A percentile compares a stretch with the other conserved stretches of the same genome.
phyloP scores from a whole-genome alignment of 1,140 invertebrate genomes.

The Drosophila pandora region DNA sequence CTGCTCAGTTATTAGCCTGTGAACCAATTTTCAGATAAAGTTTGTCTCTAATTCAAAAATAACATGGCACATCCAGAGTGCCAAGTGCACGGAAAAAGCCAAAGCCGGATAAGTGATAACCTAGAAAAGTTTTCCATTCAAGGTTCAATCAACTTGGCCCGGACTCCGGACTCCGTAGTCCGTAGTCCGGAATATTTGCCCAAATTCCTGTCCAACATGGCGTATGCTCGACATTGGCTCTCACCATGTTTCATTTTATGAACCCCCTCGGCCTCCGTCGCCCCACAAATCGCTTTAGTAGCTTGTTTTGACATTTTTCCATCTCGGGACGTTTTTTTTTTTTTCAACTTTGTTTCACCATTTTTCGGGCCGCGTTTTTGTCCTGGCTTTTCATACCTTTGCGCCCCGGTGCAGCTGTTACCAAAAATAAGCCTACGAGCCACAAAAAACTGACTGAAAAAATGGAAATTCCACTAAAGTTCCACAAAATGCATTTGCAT shows the following conservation, averaged over 20 bases:
- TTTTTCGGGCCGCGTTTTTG: conserved; percentile 30
- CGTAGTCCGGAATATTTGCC: conserved; percentile 15
- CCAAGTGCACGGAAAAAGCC: conserved; percentile 25
- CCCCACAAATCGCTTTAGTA: conserved; percentile 38
- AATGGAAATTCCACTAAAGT: conserved; percentile 42
- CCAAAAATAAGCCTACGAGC: conserved; percentile 48
- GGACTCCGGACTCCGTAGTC: neutral
- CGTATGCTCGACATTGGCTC: conserved; percentile 63
- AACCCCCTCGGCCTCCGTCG: neutral
- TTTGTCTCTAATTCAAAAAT: conserved; percentile 1
- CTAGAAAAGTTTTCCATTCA: conserved; percentile 35
- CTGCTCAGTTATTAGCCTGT: neutral
- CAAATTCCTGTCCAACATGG: conserved; percentile 34
- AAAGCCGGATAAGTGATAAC: conserved; percentile 37
- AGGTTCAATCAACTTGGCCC: conserved; percentile 44
- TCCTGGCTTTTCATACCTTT: conserved; percentile 48
- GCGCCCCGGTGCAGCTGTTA: conserved; percentile 23
- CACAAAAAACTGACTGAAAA: conserved; percentile 18
- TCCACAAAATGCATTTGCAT: conserved; percentile 62
- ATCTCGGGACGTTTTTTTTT: conserved; percentile 6
- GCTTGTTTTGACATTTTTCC: conserved; percentile 47
- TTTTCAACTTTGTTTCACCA: conserved; percentile 9
- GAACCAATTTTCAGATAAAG: neutral
- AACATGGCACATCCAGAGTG: conserved; percentile 24
- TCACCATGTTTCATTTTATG: conserved; percentile 12